Evolutionary conservation across 2,888 invertebrate species (phyloP).

Genomic region (Galeopsomyia nigrocyanea): DNA sequence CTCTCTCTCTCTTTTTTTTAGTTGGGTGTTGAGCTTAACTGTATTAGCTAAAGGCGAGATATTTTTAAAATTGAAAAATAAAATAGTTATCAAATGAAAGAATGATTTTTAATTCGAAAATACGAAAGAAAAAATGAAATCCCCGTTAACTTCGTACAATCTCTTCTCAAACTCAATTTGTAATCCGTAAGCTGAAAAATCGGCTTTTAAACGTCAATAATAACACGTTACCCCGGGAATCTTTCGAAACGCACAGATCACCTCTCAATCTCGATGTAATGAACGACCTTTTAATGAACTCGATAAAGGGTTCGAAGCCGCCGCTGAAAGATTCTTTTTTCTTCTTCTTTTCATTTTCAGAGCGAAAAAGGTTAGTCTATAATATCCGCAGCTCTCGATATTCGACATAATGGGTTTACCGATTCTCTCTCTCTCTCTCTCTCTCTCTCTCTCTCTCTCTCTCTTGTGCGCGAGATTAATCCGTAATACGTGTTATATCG

Average conservation of each 20-base stretch:
- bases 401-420: slow-evolving; percentile 61
- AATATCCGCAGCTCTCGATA: slow-evolving; percentile 55
- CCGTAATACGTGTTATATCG: no score
- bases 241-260: neutral
- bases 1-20: no score
- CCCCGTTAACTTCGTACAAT: no score
- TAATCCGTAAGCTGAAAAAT: slow-evolving; percentile 3
- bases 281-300: slow-evolving; percentile 37
- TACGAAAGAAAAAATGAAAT: no score
- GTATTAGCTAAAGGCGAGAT: no score
- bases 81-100: no score
- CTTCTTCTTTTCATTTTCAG: neutral
- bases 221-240: slow-evolving; percentile 6
- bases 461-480: neutral
- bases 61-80: no score
- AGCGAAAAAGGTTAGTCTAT: slow-evolving; percentile 6
- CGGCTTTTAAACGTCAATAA: slow-evolving; percentile 23
- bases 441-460: no score
- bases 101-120: no score
- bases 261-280: slow-evolving; percentile 33
- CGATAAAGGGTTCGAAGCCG: slow-evolving; percentile 24
- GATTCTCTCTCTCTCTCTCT: slow-evolving; percentile 8
- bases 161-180: no score
- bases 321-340: slow-evolving; percentile 10
- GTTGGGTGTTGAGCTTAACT: no score